These are phyloP conservation scores for Cacatua alba DNA, from an alignment of 2,113 vertebrate genomes.

Conservation along the genomic window DNA sequence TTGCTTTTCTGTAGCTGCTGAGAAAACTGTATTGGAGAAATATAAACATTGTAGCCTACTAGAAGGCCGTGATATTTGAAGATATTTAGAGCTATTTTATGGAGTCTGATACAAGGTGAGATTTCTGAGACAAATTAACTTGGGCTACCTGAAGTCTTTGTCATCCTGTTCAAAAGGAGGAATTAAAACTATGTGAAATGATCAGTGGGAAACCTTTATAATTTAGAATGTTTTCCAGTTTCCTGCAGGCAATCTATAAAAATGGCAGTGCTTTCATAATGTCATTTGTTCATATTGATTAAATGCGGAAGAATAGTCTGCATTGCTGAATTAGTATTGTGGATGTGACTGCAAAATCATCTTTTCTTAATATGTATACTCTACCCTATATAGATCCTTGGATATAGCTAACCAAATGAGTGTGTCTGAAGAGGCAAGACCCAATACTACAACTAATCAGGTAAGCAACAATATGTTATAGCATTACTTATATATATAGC, in stretches of 20 bases:
- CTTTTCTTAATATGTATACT: not conserved
- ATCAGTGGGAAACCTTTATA: not conserved
- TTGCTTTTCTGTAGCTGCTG: not conserved
- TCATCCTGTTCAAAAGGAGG: not conserved
- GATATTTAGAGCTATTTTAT: not conserved
- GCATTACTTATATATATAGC: not conserved
- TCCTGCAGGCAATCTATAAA: not conserved
- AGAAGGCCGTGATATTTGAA: not conserved
- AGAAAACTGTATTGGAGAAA: not conserved
- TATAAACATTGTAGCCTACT: not conserved
- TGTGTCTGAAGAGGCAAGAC: slow-evolving; percentile 82
- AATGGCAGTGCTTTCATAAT: not conserved
- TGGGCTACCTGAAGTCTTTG: not conserved
- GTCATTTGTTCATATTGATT: not conserved
- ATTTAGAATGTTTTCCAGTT: not conserved
- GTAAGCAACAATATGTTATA: slow-evolving; percentile 68
- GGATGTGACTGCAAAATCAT: not conserved
- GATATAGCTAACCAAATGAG: slow-evolving; percentile 86
- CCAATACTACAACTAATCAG: slow-evolving; percentile 79
- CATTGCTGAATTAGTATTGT: not conserved
- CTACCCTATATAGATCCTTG: slow-evolving; percentile 74
- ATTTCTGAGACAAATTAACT: not conserved
- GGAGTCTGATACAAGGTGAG: not conserved
- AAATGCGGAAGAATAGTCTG: not conserved
- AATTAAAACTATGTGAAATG: not conserved